phyloP scores from a whole-genome alignment of 2,888 invertebrate genomes.

The Spialia ferax region DNA sequence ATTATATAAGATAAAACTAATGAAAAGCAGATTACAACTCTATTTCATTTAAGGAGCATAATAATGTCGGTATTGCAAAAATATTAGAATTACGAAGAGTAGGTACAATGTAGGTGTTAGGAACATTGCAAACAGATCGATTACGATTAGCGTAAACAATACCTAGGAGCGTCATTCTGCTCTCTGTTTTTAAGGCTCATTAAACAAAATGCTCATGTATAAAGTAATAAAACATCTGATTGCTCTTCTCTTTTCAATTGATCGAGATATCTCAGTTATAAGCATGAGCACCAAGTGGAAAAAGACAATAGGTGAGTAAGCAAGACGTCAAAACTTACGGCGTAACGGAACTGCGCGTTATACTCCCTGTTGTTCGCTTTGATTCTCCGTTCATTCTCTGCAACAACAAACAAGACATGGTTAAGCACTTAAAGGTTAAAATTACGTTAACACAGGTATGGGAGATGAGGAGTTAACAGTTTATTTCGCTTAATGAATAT shows the following conservation, averaged over 20 bases:
- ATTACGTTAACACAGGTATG: neutral
- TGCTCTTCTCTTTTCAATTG: neutral
- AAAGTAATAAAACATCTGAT: neutral
- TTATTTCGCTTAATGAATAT: neutral
- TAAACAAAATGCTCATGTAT: neutral
- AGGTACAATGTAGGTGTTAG: too few relatives aligned
- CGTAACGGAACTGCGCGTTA: constrained; percentile 99
- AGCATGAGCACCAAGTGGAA: neutral
- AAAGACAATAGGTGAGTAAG: constrained; percentile 13
- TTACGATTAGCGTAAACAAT: too few relatives aligned
- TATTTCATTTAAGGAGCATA: too few relatives aligned
- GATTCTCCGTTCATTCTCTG: constrained; percentile 99
- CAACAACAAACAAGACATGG: constrained; percentile 75
- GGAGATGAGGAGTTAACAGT: neutral
- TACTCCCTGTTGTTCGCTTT: constrained; percentile 98
- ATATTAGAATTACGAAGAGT: too few relatives aligned
- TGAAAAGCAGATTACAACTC: too few relatives aligned
- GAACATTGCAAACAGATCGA: neutral
- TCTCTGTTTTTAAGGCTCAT: too few relatives aligned
- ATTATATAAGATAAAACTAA: too few relatives aligned
- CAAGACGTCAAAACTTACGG: constrained; percentile 90
- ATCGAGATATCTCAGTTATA: neutral
- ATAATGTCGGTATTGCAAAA: too few relatives aligned
- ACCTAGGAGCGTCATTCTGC: too few relatives aligned
- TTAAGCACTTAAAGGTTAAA: constrained; percentile 19